Evolutionary conservation across 2,113 vertebrate genomes (phyloP), one percentile per base, ranked within the genome.

Genomic region (Amazona vittata): DNA sequence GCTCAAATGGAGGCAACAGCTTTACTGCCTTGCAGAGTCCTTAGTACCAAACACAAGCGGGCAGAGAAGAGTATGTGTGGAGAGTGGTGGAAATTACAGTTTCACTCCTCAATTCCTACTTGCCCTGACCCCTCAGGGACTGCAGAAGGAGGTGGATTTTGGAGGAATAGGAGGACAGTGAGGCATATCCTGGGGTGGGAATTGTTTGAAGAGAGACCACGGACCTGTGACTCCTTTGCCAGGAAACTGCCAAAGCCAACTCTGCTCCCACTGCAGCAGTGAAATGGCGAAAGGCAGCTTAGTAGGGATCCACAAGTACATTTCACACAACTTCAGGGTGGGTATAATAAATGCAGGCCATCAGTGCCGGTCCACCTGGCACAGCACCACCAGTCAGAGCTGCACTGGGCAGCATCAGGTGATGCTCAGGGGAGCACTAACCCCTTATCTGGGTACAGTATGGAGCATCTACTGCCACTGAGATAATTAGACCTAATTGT

Each of bases 201-300:
- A 65, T 57, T 74, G 10, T 69, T 76, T 86, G 44, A 64, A 50
- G 37, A 57, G 24, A 87, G 73, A 77, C 49, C 37, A 35, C 49
- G 83, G 50, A 46, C 21, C 49, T 35, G 20, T 0, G 0, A 37
- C 64, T 81, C 2, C 0, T 46, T 74, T 92, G 68, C 41, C 59
- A 41, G 46, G 39, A 60, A 70, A 10, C 46, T 28, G 21, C 89
- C 59, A 86, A 83, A 80, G 35, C 16, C 1, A 3, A 26, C 65
- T 37, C 1, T 0, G n/a, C 63, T 92, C 53, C 35, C 44, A 69
- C 25, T 29, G 46, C 24, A 41, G 29, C 57, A 93, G 64, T 3
- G 14, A 78, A 82, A 85, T 37, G 29, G 59, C 69, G 73, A 93
- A 93, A 89, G 39, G 68, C 77, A 90, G 62, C 35, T 82, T 57